phyloP scores from a whole-genome alignment of 2,888 invertebrate genomes.

The Protonemura montana region DNA sequence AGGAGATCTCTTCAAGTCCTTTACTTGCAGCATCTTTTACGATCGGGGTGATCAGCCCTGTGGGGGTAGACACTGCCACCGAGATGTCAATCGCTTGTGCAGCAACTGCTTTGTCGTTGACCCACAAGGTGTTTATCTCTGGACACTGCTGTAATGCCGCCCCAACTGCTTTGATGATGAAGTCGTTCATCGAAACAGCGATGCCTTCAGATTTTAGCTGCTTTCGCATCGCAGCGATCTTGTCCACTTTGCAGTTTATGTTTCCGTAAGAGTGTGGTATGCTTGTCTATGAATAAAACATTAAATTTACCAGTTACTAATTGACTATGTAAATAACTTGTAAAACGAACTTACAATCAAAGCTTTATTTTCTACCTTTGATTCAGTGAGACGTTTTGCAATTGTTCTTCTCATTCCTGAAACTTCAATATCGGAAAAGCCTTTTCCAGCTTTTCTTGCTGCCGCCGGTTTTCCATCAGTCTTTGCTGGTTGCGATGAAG shows the following conservation, averaged over 20 bases:
- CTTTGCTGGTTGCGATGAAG: slow-evolving; percentile 31
- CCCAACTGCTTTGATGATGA: slow-evolving; percentile 71
- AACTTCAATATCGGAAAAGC: slow-evolving; percentile 65
- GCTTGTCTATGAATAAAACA: slow-evolving; percentile 61
- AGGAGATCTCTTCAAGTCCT: slow-evolving; percentile 64
- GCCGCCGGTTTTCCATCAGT: slow-evolving; percentile 48
- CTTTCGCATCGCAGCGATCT: slow-evolving; percentile 62
- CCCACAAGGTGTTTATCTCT: slow-evolving; percentile 60
- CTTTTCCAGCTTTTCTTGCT: slow-evolving; percentile 51
- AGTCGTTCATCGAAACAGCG: slow-evolving; percentile 71
- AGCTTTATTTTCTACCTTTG: slow-evolving; percentile 62
- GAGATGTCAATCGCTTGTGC: slow-evolving; percentile 64
- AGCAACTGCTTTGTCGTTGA: slow-evolving; percentile 59
- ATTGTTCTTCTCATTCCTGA: slow-evolving; percentile 69
- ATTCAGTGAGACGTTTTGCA: slow-evolving; percentile 70
- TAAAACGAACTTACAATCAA: too few species aligned
- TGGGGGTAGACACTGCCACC: slow-evolving; percentile 71
- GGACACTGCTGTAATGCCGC: slow-evolving; percentile 64
- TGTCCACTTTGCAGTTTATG: slow-evolving; percentile 64
- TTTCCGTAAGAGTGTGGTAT: slow-evolving; percentile 73
- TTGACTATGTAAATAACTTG: too few species aligned
- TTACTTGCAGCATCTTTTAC: slow-evolving; percentile 64
- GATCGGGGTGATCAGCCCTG: slow-evolving; percentile 72
- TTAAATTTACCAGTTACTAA: too few species aligned
- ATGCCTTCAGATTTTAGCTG: slow-evolving; percentile 63